Percentiles rank a stretch among this genome's conserved stretches.
Evolutionary conservation across 64 coral and sea anemone species (phyloP).

Genomic region (Porites lutea): DNA sequence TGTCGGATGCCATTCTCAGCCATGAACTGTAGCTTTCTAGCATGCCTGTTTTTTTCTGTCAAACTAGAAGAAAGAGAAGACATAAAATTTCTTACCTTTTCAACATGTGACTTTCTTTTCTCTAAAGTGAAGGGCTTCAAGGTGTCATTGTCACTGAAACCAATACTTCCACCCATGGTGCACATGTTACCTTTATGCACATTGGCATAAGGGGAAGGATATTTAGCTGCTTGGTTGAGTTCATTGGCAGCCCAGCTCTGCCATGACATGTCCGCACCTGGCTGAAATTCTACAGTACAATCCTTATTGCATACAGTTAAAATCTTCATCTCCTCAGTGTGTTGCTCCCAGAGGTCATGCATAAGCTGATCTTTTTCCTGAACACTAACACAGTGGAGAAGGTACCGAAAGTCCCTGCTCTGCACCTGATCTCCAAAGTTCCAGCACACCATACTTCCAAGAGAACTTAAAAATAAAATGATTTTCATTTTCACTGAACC

Average conservation of each 20-base stretch:
- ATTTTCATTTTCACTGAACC: constrained; percentile 41
- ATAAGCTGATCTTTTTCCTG: constrained; percentile 25
- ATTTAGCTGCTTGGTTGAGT: constrained; percentile 39
- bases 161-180: constrained; percentile 15
- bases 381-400: constrained; percentile 39
- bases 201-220: constrained; percentile 62
- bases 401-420: constrained; percentile 33
- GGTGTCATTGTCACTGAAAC: no score
- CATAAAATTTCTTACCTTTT: no score
- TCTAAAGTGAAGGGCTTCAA: no score
- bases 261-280: constrained; percentile 47
- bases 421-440: constrained; percentile 31
- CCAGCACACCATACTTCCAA: constrained; percentile 37
- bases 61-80: no score
- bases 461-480: constrained; percentile 54
- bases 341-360: constrained; percentile 31
- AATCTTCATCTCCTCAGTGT: constrained; percentile 46
- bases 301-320: constrained; percentile 21
- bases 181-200: constrained; percentile 6
- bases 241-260: constrained; percentile 60
- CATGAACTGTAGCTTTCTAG: no score
- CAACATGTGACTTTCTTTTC: no score
- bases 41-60: no score
- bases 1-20: no score
- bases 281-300: constrained; percentile 62